phyloP scores from a whole-genome alignment of 2,888 invertebrate genomes.

The Syrphus vitripennis region DNA sequence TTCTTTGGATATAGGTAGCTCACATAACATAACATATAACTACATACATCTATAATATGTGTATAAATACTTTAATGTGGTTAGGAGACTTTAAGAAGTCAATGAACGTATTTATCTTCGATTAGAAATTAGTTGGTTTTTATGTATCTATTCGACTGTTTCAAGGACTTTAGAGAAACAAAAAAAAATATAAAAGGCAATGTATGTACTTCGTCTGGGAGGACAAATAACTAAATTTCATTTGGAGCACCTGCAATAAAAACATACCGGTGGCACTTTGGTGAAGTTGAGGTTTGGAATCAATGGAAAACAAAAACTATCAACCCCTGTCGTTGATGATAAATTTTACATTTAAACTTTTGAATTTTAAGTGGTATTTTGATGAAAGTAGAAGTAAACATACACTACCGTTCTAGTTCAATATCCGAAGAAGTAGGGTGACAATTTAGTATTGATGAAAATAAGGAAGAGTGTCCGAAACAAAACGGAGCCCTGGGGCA shows the following conservation, averaged over 20 bases:
- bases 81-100: constrained; percentile 11
- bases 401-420: too few relatives aligned
- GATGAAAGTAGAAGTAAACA: too few relatives aligned
- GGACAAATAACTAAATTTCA: not conserved
- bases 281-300: not conserved
- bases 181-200: not conserved
- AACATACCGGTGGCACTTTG: not conserved
- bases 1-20: not conserved
- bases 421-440: too few relatives aligned
- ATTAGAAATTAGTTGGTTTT: constrained; percentile 17
- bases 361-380: too few relatives aligned
- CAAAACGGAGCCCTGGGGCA: too few relatives aligned
- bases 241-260: constrained; percentile 9
- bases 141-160: not conserved
- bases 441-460: too few relatives aligned
- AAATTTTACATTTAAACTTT: too few relatives aligned
- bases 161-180: constrained; percentile 8
- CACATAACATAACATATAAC: not conserved
- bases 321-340: too few relatives aligned
- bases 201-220: not conserved
- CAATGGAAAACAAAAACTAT: not conserved
- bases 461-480: too few relatives aligned
- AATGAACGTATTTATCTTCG: constrained; percentile 35
- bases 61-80: not conserved
- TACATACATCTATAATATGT: not conserved